Percentiles rank a stretch among this genome's conserved stretches.
phyloP scores from a whole-genome alignment of 2,113 vertebrate species.

The human (Homo sapiens) region GRCh38 chr12:107670501-107671000 shows the following conservation, averaged over 20 bases:
- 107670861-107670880: constrained; percentile 13
- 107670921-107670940: not conserved
- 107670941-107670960: constrained; percentile 18
- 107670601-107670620: not conserved
- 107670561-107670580: not conserved
- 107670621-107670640: not conserved
- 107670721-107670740: not conserved
- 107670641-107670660: not conserved
- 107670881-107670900: constrained; percentile 8
- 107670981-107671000: not conserved
- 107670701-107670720: not conserved
- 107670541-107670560: accelerated
- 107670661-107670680: not conserved
- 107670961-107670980: not conserved
- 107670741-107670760: not conserved
- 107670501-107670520: not conserved
- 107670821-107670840: not conserved
- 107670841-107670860: constrained; percentile 11
- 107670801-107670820: not conserved
- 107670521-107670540: accelerated
- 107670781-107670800: not conserved
- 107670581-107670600: not conserved
- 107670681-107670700: not conserved
- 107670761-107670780: not conserved
- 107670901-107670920: not conserved